A percentile compares a stretch with the other conserved stretches of the same genome.
phyloP scores from a whole-genome alignment of 2,888 invertebrate species.

The Pseudococcus longispinus region DNA sequence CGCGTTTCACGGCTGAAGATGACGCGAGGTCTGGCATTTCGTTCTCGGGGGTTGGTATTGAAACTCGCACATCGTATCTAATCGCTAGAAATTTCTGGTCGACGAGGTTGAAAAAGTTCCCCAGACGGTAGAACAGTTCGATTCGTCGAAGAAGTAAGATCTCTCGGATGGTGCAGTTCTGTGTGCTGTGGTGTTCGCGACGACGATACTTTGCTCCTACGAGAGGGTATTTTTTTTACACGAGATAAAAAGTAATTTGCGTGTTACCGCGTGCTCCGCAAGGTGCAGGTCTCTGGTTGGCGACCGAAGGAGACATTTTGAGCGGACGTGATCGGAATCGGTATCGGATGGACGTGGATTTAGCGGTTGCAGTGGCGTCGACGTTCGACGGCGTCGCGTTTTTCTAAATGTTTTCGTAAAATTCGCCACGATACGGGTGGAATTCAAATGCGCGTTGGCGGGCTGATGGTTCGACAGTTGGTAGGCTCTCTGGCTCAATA shows the following conservation, averaged over 20 bases:
- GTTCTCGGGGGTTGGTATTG: not conserved
- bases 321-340: conserved; percentile 22
- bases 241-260: conserved; percentile 1
- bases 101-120: not conserved
- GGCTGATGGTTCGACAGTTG: not conserved
- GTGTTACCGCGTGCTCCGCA: not conserved
- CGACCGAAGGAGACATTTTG: conserved; percentile 36
- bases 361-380: not conserved
- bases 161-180: not conserved
- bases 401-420: conserved; percentile 43
- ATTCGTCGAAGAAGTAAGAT: not conserved
- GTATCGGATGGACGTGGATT: not conserved
- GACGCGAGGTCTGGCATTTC: not conserved
- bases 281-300: conserved; percentile 1
- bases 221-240: not conserved
- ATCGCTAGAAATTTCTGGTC: conserved; percentile 4
- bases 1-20: conserved; percentile 23
- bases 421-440: conserved; percentile 37
- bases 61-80: conserved; percentile 20
- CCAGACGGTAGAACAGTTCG: not conserved
- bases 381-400: not conserved
- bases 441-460: not conserved
- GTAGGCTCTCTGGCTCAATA: conserved; percentile 11
- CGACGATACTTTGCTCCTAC: too few relatives aligned
- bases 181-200: not conserved